Evolutionary conservation across 2,888 invertebrate species (phyloP), one percentile per base, ranked within the genome.

Genomic region (Philereme transversata): DNA sequence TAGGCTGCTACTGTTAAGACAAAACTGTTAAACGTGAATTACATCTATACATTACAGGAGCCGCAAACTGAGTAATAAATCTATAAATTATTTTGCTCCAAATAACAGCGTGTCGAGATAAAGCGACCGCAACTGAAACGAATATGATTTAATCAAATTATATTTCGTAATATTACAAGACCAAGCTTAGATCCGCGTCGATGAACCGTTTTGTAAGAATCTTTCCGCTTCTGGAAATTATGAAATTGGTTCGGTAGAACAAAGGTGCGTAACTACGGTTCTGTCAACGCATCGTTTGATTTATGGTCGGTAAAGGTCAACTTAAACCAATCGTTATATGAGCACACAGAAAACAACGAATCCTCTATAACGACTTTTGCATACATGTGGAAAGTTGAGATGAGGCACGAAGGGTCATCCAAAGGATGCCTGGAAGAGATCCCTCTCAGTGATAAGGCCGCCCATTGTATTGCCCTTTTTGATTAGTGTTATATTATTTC

Each of bases 71-170:
- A 62, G 53, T 57, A 60, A 48, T 62, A 60, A 51, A 34, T 51
- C 45, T 43, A 50, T 62, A 71, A 66, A 68, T 62, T 65, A 72
- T 69, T 73, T 60, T 63, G 55, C 67, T 70, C 55, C 66, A 67
- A 69, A 73, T 67, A 67, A 56, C 60, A 62, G 60, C 63, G 67
- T 70, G 71, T 68, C 74, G 68, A 73, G 58, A 64, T 51, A 57
- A 66, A 60, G 47, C 61, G 64, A 76, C 75, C 76, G 66, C 74
- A 75, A 74, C 76, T 74, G 80, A 71, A 74, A 69, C 78, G 76
- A 78, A 80, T 74, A 77, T 76, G 73, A 75, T 76, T 75, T 72
- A 77, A 77, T 74, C 70, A 68, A 81, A 75, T 70, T 74, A 64
- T 69, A 68, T 77, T 74, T 78, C 70, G 77, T 74, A 78, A 81